Conservation (phyloP, 2,888 invertebrate genomes). For the Pachydiplax longipennis region DNA sequence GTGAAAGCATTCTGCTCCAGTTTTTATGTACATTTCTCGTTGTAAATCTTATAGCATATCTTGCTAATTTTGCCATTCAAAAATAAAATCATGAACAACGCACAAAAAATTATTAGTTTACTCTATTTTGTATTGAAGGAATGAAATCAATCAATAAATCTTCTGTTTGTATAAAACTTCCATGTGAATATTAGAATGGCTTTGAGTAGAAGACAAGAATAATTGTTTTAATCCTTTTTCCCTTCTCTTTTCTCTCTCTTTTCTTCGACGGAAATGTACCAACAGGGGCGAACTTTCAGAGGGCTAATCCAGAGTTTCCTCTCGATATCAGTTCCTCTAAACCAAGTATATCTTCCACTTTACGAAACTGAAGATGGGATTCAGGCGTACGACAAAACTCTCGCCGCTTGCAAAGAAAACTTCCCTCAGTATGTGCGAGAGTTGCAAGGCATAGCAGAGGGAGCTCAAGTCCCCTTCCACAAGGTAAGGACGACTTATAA, state of each 20-base stretch:
- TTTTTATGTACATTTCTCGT: too few relatives aligned
- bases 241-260: background rate
- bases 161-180: background rate
- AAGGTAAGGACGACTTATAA: constrained; percentile 66
- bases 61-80: too few relatives aligned
- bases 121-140: too few relatives aligned
- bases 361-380: constrained; percentile 76
- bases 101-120: too few relatives aligned
- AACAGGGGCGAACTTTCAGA: constrained; percentile 80
- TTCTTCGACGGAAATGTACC: too few relatives aligned
- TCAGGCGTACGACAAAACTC: constrained; percentile 76
- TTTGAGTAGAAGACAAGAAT: too few relatives aligned
- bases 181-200: background rate
- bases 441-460: constrained; percentile 85
- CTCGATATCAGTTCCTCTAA: constrained; percentile 66
- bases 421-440: constrained; percentile 86
- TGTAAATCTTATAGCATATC: too few relatives aligned
- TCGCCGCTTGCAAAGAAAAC: constrained; percentile 70
- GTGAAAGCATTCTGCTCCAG: too few relatives aligned
- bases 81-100: too few relatives aligned
- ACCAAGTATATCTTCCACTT: constrained; percentile 73
- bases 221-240: background rate
- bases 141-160: too few relatives aligned
- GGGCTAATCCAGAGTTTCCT: constrained; percentile 76
- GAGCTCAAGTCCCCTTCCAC: constrained; percentile 81